These are phyloP conservation scores for Cebidichthys violaceus DNA, from an alignment of 2,113 vertebrate species.

Conservation along the genomic window DNA sequence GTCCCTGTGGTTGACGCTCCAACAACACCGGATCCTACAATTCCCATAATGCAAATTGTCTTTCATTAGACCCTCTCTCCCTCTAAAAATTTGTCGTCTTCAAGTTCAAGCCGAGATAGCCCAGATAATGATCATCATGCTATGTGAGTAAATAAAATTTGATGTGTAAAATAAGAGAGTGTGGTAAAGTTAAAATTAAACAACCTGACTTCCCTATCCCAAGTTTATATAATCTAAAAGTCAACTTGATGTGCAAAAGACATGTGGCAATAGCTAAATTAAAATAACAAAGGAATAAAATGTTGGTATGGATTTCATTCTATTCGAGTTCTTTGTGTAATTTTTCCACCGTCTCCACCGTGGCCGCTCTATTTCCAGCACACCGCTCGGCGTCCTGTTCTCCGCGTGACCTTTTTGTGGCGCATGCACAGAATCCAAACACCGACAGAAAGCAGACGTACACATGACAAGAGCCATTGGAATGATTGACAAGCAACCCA, in stretches of 20 bases:
- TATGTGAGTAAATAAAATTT: neutral
- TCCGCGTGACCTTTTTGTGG: conserved; percentile 51
- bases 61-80: neutral
- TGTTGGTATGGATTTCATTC: neutral
- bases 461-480: conserved; percentile 64
- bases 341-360: neutral
- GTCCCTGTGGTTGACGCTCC: neutral
- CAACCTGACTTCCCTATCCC: neutral
- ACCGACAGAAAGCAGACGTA: conserved; percentile 45
- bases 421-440: conserved; percentile 49
- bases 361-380: conserved; percentile 1
- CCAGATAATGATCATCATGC: neutral
- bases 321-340: neutral
- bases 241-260: conserved; percentile 12
- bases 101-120: neutral
- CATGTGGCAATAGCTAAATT: neutral
- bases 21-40: neutral
- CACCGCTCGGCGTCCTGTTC: conserved; percentile 23
- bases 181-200: neutral
- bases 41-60: neutral
- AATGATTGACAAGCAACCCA: conserved; percentile 76
- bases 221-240: too few species aligned
- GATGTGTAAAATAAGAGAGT: neutral
- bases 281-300: neutral
- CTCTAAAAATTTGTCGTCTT: neutral